Evolutionary conservation across 1,140 invertebrate species (phyloP), one percentile per base, ranked within the genome.

Genomic region (Heliconius himera): DNA sequence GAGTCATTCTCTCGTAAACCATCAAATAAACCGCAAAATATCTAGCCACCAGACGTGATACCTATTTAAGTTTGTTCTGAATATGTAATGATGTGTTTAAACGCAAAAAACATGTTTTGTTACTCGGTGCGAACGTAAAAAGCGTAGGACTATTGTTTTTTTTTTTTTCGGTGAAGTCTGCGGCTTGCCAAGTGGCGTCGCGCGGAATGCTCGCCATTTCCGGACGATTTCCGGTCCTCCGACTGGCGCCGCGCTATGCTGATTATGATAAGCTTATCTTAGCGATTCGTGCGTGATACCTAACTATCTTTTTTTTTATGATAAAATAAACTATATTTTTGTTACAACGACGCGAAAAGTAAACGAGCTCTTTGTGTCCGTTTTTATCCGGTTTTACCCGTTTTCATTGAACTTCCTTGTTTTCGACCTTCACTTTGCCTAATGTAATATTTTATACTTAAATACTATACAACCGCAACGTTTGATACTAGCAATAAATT

Each of bases 181-280:
- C 86, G 92, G 87, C 82, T 88, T 84, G 87, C 87, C 71, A 70
- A 70, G 80, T 84, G 89, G 87, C 90, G 91, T 87, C 91, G 89
- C 82, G 89, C 88, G 92, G 93, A 92, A 94, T 94, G 92, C 88
- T 76, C 84, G 92, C 91, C 88, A 94, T 94, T 94, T 94, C 93
- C 93, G 92, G 92, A 92, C 87, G 84, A 88, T 91, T 89, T 94
- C 93, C 93, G 93, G 90, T 81, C 84, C 86, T 83, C 84, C 73
- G 73, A 78, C 81, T 84, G 86, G 85, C 90, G 87, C 87, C 89
- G 81, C 79, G 82, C 83, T 76, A 80, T 80, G 74, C 81, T 81
- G 81, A 83, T 87, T 84, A 83, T 90, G 87, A 92, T 91, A 88
- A 89, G 79, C 74, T 81, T 79, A 77, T 79, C 76, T 75, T 29